These are phyloP conservation scores for Zeus faber DNA, from an alignment of 2,113 vertebrate species.

Conservation along the genomic window DNA sequence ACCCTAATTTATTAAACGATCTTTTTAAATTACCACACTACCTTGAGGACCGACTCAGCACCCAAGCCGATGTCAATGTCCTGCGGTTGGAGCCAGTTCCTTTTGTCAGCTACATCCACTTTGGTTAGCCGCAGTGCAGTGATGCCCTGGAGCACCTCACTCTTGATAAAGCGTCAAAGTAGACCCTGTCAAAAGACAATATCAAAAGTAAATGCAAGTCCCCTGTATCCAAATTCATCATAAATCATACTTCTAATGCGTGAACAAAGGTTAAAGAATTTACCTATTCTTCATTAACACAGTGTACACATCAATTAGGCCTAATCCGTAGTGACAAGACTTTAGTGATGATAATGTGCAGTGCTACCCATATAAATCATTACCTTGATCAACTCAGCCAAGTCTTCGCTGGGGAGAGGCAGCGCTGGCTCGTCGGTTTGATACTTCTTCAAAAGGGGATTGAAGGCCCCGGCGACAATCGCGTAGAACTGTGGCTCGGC, in stretches of 20 bases:
- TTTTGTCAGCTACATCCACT: slow-evolving; percentile 27
- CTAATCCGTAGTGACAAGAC: neutral
- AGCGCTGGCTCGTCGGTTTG: neutral
- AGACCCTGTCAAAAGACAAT: slow-evolving; percentile 12
- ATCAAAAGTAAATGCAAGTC: slow-evolving; percentile 16
- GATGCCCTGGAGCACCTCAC: slow-evolving; percentile 20
- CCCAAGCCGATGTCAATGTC: slow-evolving; percentile 28
- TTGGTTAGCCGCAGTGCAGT: slow-evolving; percentile 21
- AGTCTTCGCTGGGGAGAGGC: neutral
- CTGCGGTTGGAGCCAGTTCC: slow-evolving; percentile 19
- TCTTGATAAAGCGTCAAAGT: slow-evolving; percentile 16
- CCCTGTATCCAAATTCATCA: neutral
- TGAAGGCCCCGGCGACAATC: neutral
- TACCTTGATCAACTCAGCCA: neutral
- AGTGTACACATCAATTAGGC: slow-evolving; percentile 1
- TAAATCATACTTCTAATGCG: neutral
- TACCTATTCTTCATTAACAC: neutral
- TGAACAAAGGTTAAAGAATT: slow-evolving; percentile 3
- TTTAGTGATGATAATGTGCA: neutral
- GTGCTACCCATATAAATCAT: neutral
- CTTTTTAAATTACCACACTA: slow-evolving; percentile 26
- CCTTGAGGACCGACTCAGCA: slow-evolving; percentile 30
- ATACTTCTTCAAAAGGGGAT: neutral
- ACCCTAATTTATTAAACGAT: slow-evolving; percentile 9
- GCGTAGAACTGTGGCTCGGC: neutral